Evolutionary conservation across 2,797 vertebrate genomes (phyloP), one percentile per base, ranked within the genome.

Genomic region (Anomalospiza imberbis): DNA sequence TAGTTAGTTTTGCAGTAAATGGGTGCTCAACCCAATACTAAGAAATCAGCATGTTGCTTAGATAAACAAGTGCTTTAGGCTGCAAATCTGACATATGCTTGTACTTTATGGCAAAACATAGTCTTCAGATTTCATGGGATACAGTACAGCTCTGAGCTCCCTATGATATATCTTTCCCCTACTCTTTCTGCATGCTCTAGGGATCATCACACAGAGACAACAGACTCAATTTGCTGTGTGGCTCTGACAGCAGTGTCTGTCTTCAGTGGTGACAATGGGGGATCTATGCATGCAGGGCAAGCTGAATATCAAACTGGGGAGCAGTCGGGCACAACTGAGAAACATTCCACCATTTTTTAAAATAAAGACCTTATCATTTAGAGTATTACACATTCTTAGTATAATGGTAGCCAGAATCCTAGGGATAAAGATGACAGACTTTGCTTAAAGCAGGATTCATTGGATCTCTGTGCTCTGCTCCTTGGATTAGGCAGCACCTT

Each of bases 401-500:
- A 14, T 3, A 44, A 70, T 32, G 22, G 67, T 71, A 90, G 80
- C 77, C 66, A 85, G 85, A 91, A 94, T 94, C 80, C 80, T 38
- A 71, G 32, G 60, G 88, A 90, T 88, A 90, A 93, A 78, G 80
- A 73, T 48, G 80, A 93, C 80, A 88, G 67, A 32, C 55, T n/a
- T 50, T 67, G 91, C 85, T 88, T 79, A 74, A 70, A 91, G 87
- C 73, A 78, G 85, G 61, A 93, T 88, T 91, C 73, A 29, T 36
- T 71, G 79, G 54, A 74, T 66, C 76, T 86, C 70, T 28, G 48
- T 47, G 78, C 70, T 53, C 51, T 66, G n/a, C 38, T 73, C 70
- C 55, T n/a, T 47, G 88, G 67, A 84, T 92, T 62, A 93, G 79
- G 85, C 71, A 94, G 91, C 78, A 95, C 89, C 91, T 88, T 63